These are phyloP conservation scores for Fopius arisanus DNA, from an alignment of 1,140 invertebrate species.

Conservation along the genomic window DNA sequence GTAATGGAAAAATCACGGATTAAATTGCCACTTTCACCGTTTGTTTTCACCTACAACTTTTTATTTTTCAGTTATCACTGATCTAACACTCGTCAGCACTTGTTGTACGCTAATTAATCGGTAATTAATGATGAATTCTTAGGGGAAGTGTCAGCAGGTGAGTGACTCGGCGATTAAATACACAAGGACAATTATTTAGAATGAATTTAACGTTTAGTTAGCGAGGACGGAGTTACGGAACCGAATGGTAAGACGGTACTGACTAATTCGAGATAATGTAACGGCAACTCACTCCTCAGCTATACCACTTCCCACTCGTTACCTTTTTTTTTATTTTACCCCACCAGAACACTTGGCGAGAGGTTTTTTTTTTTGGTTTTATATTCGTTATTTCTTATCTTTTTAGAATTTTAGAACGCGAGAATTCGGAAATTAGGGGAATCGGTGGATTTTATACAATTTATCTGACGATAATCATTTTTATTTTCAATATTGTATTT, in stretches of 20 bases:
- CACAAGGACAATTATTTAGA: not conserved
- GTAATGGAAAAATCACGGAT: not conserved
- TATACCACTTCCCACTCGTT: slow-evolving; percentile 46
- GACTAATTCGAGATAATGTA: slow-evolving; percentile 60
- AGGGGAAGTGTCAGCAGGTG: too few relatives aligned
- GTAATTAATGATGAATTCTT: too few relatives aligned
- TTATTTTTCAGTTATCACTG: not conserved
- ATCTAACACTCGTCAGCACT: too few relatives aligned
- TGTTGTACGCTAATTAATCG: not conserved
- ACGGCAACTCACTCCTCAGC: slow-evolving; percentile 47
- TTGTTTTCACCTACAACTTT: slow-evolving; percentile 1
- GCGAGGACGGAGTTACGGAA: slow-evolving; percentile 32
- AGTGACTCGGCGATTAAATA: not conserved
- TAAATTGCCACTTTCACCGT: not conserved
- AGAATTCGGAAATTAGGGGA: too few relatives aligned
- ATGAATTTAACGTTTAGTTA: not conserved
- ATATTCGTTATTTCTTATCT: too few relatives aligned
- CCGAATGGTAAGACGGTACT: slow-evolving; percentile 45
- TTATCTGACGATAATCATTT: too few relatives aligned
- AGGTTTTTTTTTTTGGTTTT: too few relatives aligned
- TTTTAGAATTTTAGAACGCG: too few relatives aligned
- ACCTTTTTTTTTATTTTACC: not conserved
- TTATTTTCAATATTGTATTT: not conserved
- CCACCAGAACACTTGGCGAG: too few relatives aligned
- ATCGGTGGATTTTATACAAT: too few relatives aligned